These are phyloP conservation scores for Bimastos eiseni DNA, from an alignment of 2,888 invertebrate species.

Conservation along the genomic window DNA sequence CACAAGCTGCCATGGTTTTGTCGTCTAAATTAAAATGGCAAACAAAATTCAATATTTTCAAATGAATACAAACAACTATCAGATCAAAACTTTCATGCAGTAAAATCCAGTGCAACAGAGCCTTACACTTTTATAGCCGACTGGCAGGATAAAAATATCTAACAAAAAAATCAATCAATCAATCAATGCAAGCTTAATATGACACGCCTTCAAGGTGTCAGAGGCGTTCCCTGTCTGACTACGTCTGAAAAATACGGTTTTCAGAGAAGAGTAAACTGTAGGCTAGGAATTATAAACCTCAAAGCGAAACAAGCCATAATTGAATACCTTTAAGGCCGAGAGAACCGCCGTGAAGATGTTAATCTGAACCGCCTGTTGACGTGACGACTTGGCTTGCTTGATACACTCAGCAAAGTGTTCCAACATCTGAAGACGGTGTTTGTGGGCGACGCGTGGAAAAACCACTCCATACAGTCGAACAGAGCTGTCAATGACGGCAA, in stretches of 20 bases:
- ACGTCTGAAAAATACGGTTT: too few relatives aligned
- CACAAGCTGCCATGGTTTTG: background rate
- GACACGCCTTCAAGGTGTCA: too few relatives aligned
- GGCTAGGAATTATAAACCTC: too few relatives aligned
- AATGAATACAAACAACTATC: background rate
- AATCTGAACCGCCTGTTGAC: slow-evolving; percentile 91
- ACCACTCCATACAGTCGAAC: slow-evolving; percentile 89
- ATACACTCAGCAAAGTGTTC: slow-evolving; percentile 95
- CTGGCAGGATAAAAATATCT: background rate
- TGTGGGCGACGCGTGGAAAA: slow-evolving; percentile 86
- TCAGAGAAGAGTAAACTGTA: too few relatives aligned
- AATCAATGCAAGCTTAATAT: too few relatives aligned
- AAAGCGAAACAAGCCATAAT: background rate
- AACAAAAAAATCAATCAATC: background rate
- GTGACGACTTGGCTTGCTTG: slow-evolving; percentile 81
- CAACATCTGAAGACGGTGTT: slow-evolving; percentile 94
- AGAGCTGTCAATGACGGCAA: slow-evolving; percentile 93
- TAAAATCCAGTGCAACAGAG: background rate
- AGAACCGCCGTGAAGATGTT: slow-evolving; percentile 93
- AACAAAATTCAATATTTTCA: background rate
- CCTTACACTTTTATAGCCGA: background rate
- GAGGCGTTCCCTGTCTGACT: too few relatives aligned
- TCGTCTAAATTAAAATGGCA: background rate
- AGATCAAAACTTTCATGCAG: background rate
- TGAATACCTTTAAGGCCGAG: slow-evolving; percentile 74